A percentile compares a stretch with the other conserved stretches of the same genome.
Evolutionary conservation across 2,797 vertebrate species (phyloP).

Genomic region (Ispidina picta): DNA sequence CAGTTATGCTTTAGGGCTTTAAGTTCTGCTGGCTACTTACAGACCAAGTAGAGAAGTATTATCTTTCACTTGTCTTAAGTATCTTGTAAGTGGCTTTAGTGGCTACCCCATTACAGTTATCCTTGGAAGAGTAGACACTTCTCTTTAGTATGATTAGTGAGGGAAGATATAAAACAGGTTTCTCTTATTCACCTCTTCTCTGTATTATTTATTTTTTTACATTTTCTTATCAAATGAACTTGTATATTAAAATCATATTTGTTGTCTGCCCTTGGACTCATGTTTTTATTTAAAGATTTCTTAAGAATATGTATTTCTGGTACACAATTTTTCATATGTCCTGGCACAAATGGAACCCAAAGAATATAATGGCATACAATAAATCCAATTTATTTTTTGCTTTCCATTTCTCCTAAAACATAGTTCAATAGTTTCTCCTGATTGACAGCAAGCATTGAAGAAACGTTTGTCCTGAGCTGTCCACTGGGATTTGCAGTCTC

Average conservation of each 20-base stretch:
- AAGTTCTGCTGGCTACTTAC: background rate
- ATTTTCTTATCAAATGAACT: background rate
- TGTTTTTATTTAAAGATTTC: background rate
- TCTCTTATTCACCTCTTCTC: background rate
- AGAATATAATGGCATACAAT: background rate
- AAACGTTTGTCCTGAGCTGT: background rate
- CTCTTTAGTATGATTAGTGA: background rate
- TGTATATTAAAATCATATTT: background rate
- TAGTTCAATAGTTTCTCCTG: background rate
- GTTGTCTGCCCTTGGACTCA: background rate
- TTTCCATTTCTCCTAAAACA: background rate
- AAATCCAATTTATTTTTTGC: background rate
- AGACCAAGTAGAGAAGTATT: background rate
- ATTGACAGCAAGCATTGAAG: background rate
- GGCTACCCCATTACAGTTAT: background rate
- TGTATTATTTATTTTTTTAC: background rate
- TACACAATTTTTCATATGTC: background rate
- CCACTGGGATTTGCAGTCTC: background rate
- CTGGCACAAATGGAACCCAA: background rate
- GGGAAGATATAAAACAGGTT: background rate
- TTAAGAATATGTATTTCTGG: background rate
- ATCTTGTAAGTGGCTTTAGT: background rate
- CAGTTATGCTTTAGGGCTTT: background rate
- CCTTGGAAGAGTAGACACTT: background rate
- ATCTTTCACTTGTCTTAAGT: background rate